Conservation (phyloP, 2,113 vertebrate species). For the Argyrosomus japonicus region DNA sequence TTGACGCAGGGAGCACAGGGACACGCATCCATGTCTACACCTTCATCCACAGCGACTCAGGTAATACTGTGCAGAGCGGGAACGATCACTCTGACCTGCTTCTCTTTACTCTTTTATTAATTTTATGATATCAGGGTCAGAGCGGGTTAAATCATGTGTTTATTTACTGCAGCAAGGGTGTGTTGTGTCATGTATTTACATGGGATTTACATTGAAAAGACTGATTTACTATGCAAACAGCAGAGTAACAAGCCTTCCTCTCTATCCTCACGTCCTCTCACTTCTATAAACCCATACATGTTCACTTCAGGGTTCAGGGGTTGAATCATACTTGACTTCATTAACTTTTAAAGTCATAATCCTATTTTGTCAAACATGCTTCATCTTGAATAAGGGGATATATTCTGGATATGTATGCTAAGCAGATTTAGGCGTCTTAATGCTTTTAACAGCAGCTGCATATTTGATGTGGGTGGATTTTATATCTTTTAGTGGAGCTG, state of each 20-base stretch:
- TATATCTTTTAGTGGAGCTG: slow-evolving; percentile 79
- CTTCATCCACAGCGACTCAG: slow-evolving; percentile 88
- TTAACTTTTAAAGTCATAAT: slow-evolving; percentile 39
- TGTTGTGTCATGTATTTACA: background rate
- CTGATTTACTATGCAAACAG: background rate
- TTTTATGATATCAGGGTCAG: background rate
- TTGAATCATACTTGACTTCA: slow-evolving; percentile 5
- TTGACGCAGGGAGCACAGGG: slow-evolving; percentile 97
- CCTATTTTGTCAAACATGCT: slow-evolving; percentile 33
- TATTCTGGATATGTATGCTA: slow-evolving; percentile 32
- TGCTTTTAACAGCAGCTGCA: slow-evolving; percentile 45
- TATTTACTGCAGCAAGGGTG: background rate
- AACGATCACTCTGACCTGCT: background rate
- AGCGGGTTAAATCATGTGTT: background rate
- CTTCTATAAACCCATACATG: slow-evolving; percentile 6
- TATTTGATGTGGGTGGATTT: slow-evolving; percentile 51
- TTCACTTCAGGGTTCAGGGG: background rate
- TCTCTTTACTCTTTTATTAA: background rate
- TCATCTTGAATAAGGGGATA: slow-evolving; percentile 27
- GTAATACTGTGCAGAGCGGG: slow-evolving; percentile 71
- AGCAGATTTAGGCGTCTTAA: slow-evolving; percentile 45
- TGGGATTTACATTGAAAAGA: background rate
- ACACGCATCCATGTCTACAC: slow-evolving; percentile 96
- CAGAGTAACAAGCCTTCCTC: background rate
- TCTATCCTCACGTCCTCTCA: background rate